Conservation (phyloP, 1,140 invertebrate genomes). For the Heliconius hermathena region DNA sequence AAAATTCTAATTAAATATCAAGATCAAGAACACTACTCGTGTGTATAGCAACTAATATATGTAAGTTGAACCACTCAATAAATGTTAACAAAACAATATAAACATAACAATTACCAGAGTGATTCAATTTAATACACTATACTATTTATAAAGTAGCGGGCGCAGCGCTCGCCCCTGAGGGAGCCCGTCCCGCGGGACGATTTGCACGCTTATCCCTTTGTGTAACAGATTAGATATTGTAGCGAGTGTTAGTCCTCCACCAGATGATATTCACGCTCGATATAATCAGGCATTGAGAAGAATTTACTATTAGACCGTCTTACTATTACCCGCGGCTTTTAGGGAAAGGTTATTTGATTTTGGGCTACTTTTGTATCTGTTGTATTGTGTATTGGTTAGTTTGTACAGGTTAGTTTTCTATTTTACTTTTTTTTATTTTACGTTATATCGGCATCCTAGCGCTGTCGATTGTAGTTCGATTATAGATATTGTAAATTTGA, state of each 20-base stretch:
- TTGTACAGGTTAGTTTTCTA: neutral
- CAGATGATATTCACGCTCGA: slow-evolving; percentile 27
- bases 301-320: slow-evolving; percentile 3
- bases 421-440: too few relatives aligned
- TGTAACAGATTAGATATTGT: slow-evolving; percentile 52
- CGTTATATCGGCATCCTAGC: too few relatives aligned
- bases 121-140: slow-evolving; percentile 27
- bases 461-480: too few relatives aligned
- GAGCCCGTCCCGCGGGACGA: slow-evolving; percentile 44
- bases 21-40: neutral
- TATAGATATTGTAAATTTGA: too few relatives aligned
- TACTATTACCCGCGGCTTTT: neutral
- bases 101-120: slow-evolving; percentile 28
- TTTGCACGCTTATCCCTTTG: slow-evolving; percentile 58
- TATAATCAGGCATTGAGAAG: slow-evolving; percentile 13
- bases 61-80: neutral
- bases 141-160: slow-evolving; percentile 46
- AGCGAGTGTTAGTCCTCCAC: slow-evolving; percentile 35
- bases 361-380: neutral
- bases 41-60: neutral
- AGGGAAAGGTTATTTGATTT: neutral
- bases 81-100: slow-evolving; percentile 27
- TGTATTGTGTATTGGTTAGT: neutral
- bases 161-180: slow-evolving; percentile 36
- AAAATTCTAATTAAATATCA: neutral